Base-by-base conservation (phyloP, 2,888 invertebrate genomes). In the Myopa tessellatipennis region DNA sequence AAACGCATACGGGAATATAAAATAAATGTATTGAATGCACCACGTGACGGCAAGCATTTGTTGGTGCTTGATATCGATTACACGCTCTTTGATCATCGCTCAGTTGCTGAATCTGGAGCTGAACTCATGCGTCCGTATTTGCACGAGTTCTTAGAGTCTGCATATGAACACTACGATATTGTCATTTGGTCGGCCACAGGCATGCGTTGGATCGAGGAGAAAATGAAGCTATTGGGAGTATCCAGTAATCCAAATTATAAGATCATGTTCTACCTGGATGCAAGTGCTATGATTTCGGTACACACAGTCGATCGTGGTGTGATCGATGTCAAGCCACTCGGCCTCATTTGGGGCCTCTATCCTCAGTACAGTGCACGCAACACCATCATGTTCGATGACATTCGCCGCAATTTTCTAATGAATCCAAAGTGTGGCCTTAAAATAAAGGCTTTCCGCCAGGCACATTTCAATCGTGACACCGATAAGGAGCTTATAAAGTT, bases 111-210 rank as follows among this genome's bases (percentile, higher is more conserved):
- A 88, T 94, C 94, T 81, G 94, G 93, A 0, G 91, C 92, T 26
- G 97, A 98, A 89, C 89, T 98, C 74, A 98, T 98, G 98, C 91
- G 98, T 79, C 98, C 98, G 0, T 98, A 93, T 88, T 92, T 98
- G 50, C 98, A 99, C 87, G 98, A 98, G 88, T 98, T 98, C 89
- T 91, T 98, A 0, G 94, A 94, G 1, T 91, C 93, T 0, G 95
- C 96, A 0, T 97, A 97, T 85, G 92, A 93, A 86, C 91, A 97
- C 89, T 98, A 98, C 84, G 98, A 98, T 85, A 98, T 98, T 82
- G 98, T 96, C 0, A 98, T 99, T 82, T 99, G 98, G 98, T 98
- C 98, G 4, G 98, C 98, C 0, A 98, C 98, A 0, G 95, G 96
- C 80, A 98, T 98, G 98, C 97, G 96, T 85, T 98, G 98, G 98